These are phyloP conservation scores for Pogonognathellus flavescens DNA, from an alignment of 1,140 invertebrate species.

Conservation along the genomic window DNA sequence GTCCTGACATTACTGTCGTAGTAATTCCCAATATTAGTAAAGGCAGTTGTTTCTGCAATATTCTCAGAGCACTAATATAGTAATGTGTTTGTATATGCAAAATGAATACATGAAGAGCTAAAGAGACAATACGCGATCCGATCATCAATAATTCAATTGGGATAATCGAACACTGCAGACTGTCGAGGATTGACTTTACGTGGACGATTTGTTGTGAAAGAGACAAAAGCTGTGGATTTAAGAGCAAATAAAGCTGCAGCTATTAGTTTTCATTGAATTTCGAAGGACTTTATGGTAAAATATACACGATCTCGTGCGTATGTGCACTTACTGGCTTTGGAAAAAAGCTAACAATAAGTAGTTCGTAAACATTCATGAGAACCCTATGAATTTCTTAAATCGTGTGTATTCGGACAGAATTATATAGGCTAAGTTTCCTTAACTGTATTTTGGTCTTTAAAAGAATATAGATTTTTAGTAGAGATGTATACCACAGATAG, in stretches of 20 bases:
- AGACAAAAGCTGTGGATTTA: neutral
- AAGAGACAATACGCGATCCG: neutral
- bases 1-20: neutral
- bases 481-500: too few species aligned
- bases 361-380: too few species aligned
- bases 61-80: neutral
- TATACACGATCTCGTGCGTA: neutral
- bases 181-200: neutral
- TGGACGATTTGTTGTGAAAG: neutral
- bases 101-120: conserved; percentile 20
- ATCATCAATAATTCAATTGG: conserved; percentile 15
- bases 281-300: neutral
- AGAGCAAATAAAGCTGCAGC: neutral
- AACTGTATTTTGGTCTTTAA: too few species aligned
- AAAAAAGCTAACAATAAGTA: neutral
- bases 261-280: neutral
- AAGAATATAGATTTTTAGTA: too few species aligned
- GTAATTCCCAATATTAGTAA: neutral
- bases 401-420: too few species aligned
- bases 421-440: too few species aligned
- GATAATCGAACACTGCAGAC: conserved; percentile 34
- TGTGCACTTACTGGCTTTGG: neutral
- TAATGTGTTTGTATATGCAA: neutral
- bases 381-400: too few species aligned
- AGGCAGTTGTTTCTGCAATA: neutral